Base-by-base conservation (phyloP, 2,888 invertebrate genomes). In the Balanococcus diminutus region DNA sequence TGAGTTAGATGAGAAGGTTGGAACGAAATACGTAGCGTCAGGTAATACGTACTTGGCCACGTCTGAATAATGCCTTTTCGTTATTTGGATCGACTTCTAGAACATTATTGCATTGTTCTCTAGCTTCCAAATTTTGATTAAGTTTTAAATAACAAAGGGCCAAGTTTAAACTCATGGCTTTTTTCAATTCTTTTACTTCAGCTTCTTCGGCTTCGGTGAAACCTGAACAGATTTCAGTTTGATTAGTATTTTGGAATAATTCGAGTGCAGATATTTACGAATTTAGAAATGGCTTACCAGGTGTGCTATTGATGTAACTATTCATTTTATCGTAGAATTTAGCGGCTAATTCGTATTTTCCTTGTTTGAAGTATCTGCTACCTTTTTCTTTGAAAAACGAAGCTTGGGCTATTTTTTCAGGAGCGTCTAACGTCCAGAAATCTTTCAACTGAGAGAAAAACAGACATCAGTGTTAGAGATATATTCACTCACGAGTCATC, bases 361-460 rank as follows among this genome's bases (percentile, higher is more conserved):
- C 93, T 0, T 92, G 92, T 90, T 96, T 97, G 89, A 97, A 97
- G 90, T 96, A 98, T 81, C 93, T 92, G 0, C 97, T 98, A 79
- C 98, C 99, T 89, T 96, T 97, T 87, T 95, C 95, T 90, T 99
- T 99, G 87, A 93, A 94, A 16, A 95, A 91, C 89, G 94, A 93
- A 0, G 96, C 94, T 89, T 96, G 95, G 86, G 94, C 94, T 6
- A 98, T 88, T 89, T 95, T 96, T 90, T 98, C 96, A 0, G 91
- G 90, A 0, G 92, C 91, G 87, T 95, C 94, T 91, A 98, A 92
- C 72, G 95, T 92, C 97, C 98, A 98, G 79, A 92, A 90, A 88
- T 96, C 95, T 88, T 95, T 94, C 0, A 92, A 92, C 92, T 95
- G 19, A 3, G 51, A 90, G 22, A 88, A 88, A 81, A 1, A 32